Conservation (phyloP, 2,888 invertebrate genomes). For the Ceramica pisi region DNA sequence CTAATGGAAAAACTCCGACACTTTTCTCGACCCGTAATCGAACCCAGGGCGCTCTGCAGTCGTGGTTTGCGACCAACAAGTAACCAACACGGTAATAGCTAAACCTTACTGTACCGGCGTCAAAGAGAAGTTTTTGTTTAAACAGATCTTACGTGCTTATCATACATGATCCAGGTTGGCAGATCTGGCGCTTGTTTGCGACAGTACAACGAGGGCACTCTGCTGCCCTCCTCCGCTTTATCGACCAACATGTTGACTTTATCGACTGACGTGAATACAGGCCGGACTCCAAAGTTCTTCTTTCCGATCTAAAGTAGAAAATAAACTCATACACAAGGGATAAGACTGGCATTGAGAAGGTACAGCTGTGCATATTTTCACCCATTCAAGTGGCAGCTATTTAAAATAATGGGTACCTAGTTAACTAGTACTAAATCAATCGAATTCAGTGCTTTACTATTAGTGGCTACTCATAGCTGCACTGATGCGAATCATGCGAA, state of each 20-base stretch:
- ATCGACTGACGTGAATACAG: slow-evolving; percentile 82
- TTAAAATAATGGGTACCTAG: too few relatives aligned
- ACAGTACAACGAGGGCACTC: slow-evolving; percentile 93
- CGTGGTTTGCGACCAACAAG: too few relatives aligned
- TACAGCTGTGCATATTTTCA: too few relatives aligned
- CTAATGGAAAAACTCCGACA: too few relatives aligned
- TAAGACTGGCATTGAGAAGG: not conserved
- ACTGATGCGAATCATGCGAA: not conserved
- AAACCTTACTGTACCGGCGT: too few relatives aligned
- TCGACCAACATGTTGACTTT: slow-evolving; percentile 87
- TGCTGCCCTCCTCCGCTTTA: slow-evolving; percentile 78
- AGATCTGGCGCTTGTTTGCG: slow-evolving; percentile 94
- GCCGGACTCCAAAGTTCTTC: slow-evolving; percentile 84
- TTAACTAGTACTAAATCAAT: not conserved
- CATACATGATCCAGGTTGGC: slow-evolving; percentile 97
- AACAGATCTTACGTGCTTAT: slow-evolving; percentile 93
- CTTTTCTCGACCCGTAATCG: too few relatives aligned
- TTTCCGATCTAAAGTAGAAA: slow-evolving; percentile 80
- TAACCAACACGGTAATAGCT: too few relatives aligned
- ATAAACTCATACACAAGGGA: not conserved
- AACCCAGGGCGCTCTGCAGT: too few relatives aligned
- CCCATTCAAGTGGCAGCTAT: too few relatives aligned
- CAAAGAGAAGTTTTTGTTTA: not conserved
- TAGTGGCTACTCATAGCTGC: not conserved
- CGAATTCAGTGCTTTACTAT: not conserved